A percentile compares a stretch with the other conserved stretches of the same genome.
Conservation (phyloP, 2,113 vertebrate species). For the Hyla sarda region DNA sequence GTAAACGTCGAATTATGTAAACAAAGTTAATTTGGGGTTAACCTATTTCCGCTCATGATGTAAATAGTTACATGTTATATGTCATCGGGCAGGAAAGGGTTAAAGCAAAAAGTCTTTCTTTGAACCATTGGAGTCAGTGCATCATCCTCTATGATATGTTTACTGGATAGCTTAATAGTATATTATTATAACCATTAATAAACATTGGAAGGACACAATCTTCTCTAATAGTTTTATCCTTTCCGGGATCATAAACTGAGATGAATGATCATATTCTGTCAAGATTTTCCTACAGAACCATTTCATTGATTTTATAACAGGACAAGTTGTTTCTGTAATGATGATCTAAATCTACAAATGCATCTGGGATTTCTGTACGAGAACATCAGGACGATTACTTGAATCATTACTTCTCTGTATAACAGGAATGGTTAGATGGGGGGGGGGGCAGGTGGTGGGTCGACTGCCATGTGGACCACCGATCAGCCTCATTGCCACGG, state of each 20-base stretch:
- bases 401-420: neutral
- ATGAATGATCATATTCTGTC: conserved; percentile 4
- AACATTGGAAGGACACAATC: neutral
- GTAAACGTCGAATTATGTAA: no score
- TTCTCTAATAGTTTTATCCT: neutral
- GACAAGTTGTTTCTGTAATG: conserved; percentile 3
- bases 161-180: neutral
- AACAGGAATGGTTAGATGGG: neutral
- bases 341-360: neutral
- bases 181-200: neutral
- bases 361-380: neutral
- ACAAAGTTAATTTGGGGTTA: no score
- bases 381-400: neutral
- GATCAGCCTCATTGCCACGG: no score
- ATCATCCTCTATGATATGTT: neutral
- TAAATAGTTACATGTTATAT: no score
- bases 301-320: conserved; percentile 7
- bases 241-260: neutral
- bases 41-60: no score
- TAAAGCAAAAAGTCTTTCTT: no score
- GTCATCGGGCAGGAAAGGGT: no score
- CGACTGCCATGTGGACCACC: no score
- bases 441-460: no score
- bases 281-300: neutral
- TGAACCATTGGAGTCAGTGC: neutral